Percentiles rank a stretch among this genome's conserved stretches.
Evolutionary conservation across 2,113 vertebrate species (phyloP).

Genomic region (Salminus brasiliensis): DNA sequence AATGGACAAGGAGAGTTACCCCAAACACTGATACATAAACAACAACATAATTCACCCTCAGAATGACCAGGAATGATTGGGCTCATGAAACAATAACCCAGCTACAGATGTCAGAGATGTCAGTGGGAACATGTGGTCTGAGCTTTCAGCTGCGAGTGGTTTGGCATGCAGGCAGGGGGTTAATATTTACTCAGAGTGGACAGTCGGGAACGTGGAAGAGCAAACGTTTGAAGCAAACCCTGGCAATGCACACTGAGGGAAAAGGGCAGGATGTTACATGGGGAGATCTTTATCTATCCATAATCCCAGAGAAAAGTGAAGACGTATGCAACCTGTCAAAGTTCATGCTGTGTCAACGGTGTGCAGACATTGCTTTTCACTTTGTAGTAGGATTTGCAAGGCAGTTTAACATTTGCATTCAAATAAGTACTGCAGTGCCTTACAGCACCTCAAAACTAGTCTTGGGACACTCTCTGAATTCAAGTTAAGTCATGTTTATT

Average conservation of each 20-base stretch:
- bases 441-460: too few species aligned
- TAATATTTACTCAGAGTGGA: constrained; percentile 28
- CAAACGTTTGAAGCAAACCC: constrained; percentile 15
- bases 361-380: not conserved
- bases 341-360: not conserved
- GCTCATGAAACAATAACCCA: not conserved
- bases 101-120: not conserved
- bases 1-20: not conserved
- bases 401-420: too few species aligned
- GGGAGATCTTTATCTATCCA: constrained; percentile 12
- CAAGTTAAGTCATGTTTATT: too few species aligned
- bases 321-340: not conserved
- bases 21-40: not conserved
- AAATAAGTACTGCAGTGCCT: too few species aligned
- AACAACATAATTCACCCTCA: not conserved
- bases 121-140: not conserved
- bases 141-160: not conserved
- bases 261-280: constrained; percentile 19
- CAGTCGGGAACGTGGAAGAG: not conserved
- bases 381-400: not conserved
- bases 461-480: too few species aligned
- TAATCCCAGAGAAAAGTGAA: not conserved
- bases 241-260: not conserved
- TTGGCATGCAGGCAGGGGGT: constrained; percentile 2
- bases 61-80: not conserved